Percentiles rank a stretch among this genome's conserved stretches.
These are phyloP conservation scores for Stegostoma tigrinum DNA, from an alignment of 2,113 vertebrate genomes.

Conservation along the genomic window DNA sequence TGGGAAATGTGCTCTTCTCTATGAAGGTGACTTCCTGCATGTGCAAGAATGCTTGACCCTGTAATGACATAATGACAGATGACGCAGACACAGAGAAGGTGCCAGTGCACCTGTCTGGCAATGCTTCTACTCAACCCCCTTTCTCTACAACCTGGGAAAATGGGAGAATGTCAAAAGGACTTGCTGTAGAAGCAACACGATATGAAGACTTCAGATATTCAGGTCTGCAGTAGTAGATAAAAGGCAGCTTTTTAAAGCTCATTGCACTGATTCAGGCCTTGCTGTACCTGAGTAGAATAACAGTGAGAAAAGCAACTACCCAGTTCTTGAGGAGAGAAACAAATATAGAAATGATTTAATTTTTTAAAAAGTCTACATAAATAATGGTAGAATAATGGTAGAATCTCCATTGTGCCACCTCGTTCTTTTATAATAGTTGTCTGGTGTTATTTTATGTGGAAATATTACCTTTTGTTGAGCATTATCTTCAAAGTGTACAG, in stretches of 20 bases:
- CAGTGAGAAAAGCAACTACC: neutral
- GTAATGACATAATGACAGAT: conserved; percentile 14
- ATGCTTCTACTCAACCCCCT: neutral
- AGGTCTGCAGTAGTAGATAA: neutral
- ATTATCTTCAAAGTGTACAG: too few species aligned
- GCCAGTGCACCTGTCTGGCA: neutral
- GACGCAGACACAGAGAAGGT: conserved; percentile 2
- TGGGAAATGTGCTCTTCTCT: neutral
- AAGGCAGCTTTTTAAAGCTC: neutral
- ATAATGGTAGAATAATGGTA: neutral
- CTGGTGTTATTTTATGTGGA: too few species aligned
- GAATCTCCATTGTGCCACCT: neutral
- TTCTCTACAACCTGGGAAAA: neutral
- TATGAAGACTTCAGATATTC: neutral
- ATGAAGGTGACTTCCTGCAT: conserved; percentile 17
- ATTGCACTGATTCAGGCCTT: neutral
- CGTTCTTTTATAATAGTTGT: too few species aligned
- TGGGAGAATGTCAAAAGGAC: neutral
- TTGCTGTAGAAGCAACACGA: neutral
- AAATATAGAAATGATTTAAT: neutral
- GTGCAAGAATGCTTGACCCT: neutral
- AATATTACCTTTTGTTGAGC: too few species aligned
- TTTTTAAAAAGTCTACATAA: neutral
- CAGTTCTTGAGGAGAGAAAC: neutral
- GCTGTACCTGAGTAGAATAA: neutral